Base-by-base conservation (phyloP, 2,888 invertebrate species). In the Plebejus anna region DNA sequence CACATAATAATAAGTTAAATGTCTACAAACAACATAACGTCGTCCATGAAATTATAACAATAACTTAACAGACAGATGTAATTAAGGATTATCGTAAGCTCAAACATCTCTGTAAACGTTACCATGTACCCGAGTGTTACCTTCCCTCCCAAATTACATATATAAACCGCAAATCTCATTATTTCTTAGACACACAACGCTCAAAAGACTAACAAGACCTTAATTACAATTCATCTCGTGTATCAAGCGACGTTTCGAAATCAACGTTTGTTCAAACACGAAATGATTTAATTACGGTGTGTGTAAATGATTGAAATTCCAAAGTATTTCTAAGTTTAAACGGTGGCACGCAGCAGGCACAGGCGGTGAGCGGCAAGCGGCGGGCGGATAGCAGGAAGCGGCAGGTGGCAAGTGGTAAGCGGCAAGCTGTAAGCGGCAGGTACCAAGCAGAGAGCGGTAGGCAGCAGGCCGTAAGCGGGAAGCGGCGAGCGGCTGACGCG, bases 271-370 rank as follows among this genome's bases (percentile, higher is more conserved):
- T 75, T 73, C 55, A 73, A 75, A 47, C 59, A 75, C 66, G 38
- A 83, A 84, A 83, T 82, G 83, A 82, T 83, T 83, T 83, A 82
- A 83, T 82, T 83, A 77, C 83, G 79, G 85, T 86, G 83, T 82
- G 78, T 82, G 77, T 77, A 78, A 80, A 78, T 80, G 77, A 80
- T 80, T 79, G 78, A 80, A 81, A 80, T 80, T 81, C 78, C 79
- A 78, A 80, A 88, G 86, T 85, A 86, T 87, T 86, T 83, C 84
- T 83, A 87, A 90, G 87, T 88, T 88, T 86, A 86, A 88, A 87
- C 80, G 85, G 86, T 78, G 85, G 83, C 85, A 81, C 82, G 66
- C 66, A 13, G 28, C 16, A 22, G 59, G 9, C 7, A 28, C 22
- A 28, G 32, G 13, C 66, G 81, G 80, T 81, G 82, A 82, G 32